Evolutionary conservation across 2,888 invertebrate genomes (phyloP).

Genomic region (Stenichneumon culpator): DNA sequence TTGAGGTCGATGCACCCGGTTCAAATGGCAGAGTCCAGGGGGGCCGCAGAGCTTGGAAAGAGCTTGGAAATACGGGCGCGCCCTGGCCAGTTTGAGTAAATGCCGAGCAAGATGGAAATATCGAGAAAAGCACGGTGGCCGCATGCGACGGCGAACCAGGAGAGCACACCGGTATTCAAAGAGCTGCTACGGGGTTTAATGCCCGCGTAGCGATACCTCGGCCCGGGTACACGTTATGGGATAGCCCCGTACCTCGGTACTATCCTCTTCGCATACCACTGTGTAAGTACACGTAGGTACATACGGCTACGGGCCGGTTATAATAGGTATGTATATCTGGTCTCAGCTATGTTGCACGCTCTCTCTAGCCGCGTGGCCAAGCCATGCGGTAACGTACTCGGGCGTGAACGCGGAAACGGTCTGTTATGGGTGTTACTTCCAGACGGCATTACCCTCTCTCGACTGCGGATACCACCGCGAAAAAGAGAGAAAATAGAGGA

Average conservation of each 20-base stretch:
- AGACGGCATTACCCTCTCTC: slow-evolving; percentile 59
- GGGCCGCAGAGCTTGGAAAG: not conserved
- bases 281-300: slow-evolving; percentile 12
- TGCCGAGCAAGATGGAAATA: slow-evolving; percentile 5
- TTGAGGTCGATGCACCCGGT: too few species aligned
- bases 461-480: slow-evolving; percentile 40
- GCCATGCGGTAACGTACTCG: slow-evolving; percentile 73
- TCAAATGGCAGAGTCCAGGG: not conserved
- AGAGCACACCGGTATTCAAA: slow-evolving; percentile 37
- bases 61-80: slow-evolving; percentile 17
- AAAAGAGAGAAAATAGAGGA: slow-evolving; percentile 13
- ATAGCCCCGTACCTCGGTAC: slow-evolving; percentile 44
- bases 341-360: slow-evolving; percentile 38
- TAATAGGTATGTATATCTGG: slow-evolving; percentile 56
- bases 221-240: slow-evolving; percentile 61
- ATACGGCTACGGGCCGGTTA: slow-evolving; percentile 12
- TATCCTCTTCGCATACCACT: not conserved
- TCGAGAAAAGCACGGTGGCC: slow-evolving; percentile 32
- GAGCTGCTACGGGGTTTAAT: slow-evolving; percentile 39
- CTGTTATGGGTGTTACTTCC: slow-evolving; percentile 70
- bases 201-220: slow-evolving; percentile 46
- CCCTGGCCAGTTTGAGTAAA: slow-evolving; percentile 23
- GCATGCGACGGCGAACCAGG: slow-evolving; percentile 22
- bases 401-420: slow-evolving; percentile 76
- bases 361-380: slow-evolving; percentile 54